phyloP scores from a whole-genome alignment of 92 coral and sea anemone species.

The Porites divaricata region DNA sequence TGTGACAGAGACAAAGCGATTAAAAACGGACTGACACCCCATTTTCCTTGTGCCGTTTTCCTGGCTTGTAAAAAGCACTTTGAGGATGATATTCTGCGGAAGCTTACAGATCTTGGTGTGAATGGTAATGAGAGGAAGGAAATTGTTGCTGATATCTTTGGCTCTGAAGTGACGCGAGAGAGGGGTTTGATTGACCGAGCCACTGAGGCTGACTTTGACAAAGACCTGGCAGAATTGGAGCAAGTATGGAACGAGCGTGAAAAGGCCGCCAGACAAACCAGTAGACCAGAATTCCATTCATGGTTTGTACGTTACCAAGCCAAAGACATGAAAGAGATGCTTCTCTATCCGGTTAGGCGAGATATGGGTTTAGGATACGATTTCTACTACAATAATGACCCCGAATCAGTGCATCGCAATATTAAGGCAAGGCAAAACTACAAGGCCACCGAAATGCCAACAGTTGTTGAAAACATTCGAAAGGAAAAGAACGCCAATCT shows the following conservation, averaged over 20 bases:
- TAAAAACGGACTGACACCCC: conserved; percentile 39
- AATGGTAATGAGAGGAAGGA: conserved; percentile 15
- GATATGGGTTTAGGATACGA: conserved; percentile 59
- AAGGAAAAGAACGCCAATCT: conserved; percentile 29
- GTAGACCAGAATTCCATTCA: conserved; percentile 2
- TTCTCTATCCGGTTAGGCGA: conserved; percentile 44
- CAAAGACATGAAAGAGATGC: conserved; percentile 40
- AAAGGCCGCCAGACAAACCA: conserved; percentile 24
- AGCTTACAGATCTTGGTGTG: conserved; percentile 56
- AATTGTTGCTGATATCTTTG: conserved; percentile 41
- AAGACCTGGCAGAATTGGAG: conserved; percentile 32
- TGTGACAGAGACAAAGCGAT: conserved; percentile 59
- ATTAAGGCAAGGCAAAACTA: conserved; percentile 40
- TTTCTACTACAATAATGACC: conserved; percentile 49
- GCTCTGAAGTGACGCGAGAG: conserved; percentile 45
- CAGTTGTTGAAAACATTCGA: conserved; percentile 48
- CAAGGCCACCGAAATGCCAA: conserved; percentile 50
- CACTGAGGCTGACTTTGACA: conserved; percentile 43
- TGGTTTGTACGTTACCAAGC: conserved; percentile 49
- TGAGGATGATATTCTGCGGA: conserved; percentile 43
- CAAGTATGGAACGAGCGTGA: conserved; percentile 46
- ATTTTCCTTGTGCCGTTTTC: too few species aligned
- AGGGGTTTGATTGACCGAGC: conserved; percentile 37
- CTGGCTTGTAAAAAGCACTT: conserved; percentile 62
- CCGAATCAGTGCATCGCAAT: conserved; percentile 48